Evolutionary conservation across 2,113 vertebrate species (phyloP).

Genomic region (Carollia perspicillata): DNA sequence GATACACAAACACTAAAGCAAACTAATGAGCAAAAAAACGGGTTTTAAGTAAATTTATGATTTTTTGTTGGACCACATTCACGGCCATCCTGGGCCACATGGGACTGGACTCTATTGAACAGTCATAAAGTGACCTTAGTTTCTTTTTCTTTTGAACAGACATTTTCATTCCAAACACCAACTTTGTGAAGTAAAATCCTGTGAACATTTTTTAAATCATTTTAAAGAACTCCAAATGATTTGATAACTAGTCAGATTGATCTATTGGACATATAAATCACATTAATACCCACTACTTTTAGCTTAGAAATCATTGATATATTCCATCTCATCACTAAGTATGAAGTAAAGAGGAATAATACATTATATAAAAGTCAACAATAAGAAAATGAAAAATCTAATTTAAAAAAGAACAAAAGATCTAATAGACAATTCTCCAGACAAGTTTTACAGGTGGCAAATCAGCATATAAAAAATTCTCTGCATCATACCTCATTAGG

Average conservation of each 20-base stretch:
- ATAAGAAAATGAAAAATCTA: background rate
- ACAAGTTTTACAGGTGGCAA: background rate
- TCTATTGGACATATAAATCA: background rate
- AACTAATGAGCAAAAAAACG: no score
- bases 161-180: background rate
- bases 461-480: background rate
- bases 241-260: background rate
- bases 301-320: background rate
- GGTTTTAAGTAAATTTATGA: no score
- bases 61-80: no score
- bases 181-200: background rate
- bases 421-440: background rate
- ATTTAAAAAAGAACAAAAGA: background rate
- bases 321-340: background rate
- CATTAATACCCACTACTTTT: background rate
- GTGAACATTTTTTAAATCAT: background rate
- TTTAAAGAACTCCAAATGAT: background rate
- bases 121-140: background rate
- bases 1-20: no score
- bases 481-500: background rate
- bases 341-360: background rate
- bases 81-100: no score
- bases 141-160: background rate
- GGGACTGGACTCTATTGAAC: no score
- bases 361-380: background rate